phyloP scores from a whole-genome alignment of 1,140 invertebrate species.

The Macrocentrus cingulum region DNA sequence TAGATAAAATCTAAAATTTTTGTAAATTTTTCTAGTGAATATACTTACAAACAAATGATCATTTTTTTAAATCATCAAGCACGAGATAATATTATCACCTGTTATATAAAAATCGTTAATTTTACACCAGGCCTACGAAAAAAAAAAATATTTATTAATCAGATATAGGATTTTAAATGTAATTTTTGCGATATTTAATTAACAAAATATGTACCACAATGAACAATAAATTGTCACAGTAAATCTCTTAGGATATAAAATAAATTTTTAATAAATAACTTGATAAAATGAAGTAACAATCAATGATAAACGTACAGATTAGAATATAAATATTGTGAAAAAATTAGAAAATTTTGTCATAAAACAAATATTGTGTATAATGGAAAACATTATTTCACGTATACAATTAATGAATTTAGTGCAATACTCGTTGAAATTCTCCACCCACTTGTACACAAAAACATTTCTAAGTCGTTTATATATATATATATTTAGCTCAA shows the following conservation, averaged over 20 bases:
- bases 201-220: not conserved
- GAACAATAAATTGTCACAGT: not conserved
- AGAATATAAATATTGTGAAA: too few relatives aligned
- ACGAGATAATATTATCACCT: not conserved
- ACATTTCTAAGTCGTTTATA: slow-evolving; percentile 16
- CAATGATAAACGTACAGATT: too few relatives aligned
- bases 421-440: slow-evolving; percentile 24
- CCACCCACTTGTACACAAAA: not conserved
- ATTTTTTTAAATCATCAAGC: not conserved
- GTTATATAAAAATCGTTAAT: not conserved
- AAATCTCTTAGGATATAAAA: not conserved
- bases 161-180: too few relatives aligned
- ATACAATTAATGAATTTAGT: slow-evolving; percentile 15
- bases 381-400: slow-evolving; percentile 5
- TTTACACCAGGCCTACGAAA: not conserved
- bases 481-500: slow-evolving; percentile 25
- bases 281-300: too few relatives aligned
- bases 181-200: not conserved
- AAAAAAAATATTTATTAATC: not conserved
- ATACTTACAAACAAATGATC: too few relatives aligned
- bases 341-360: too few relatives aligned
- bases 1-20: too few relatives aligned
- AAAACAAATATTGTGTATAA: too few relatives aligned
- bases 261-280: not conserved
- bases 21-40: too few relatives aligned